Evolutionary conservation across 2,797 vertebrate genomes (phyloP).

Genomic region (Enteromius paludinosus): DNA sequence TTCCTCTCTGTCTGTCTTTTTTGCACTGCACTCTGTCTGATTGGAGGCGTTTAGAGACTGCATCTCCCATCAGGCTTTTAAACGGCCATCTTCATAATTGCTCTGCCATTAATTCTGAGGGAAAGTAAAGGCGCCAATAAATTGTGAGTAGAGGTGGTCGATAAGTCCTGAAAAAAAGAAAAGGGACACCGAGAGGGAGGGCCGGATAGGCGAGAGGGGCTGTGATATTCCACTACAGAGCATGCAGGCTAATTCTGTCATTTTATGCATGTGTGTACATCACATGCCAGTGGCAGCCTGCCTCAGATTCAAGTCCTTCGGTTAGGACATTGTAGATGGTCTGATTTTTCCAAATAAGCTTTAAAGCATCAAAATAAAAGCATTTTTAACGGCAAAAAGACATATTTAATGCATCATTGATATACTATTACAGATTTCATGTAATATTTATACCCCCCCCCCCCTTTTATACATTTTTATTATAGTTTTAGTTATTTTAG

Average conservation of each 20-base stretch:
- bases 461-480: background rate
- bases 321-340: background rate
- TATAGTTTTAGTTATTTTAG: background rate
- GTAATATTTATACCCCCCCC: no score
- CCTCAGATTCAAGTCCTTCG: conserved; percentile 4
- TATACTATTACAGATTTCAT: background rate
- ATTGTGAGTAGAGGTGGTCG: conserved; percentile 42
- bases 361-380: background rate
- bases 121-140: conserved; percentile 52
- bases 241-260: conserved; percentile 27
- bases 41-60: conserved; percentile 12
- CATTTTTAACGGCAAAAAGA: background rate
- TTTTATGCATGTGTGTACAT: conserved; percentile 31
- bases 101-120: conserved; percentile 57
- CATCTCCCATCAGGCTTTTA: conserved; percentile 2
- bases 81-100: conserved; percentile 54
- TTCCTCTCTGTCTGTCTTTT: background rate
- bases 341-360: background rate
- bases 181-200: background rate
- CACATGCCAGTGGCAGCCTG: background rate
- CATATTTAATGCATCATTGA: background rate
- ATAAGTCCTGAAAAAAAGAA: conserved; percentile 35
- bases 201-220: background rate
- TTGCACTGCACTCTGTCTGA: conserved; percentile 21
- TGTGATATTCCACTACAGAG: conserved; percentile 33